Evolutionary conservation across 2,113 vertebrate genomes (phyloP).

Genomic region (Jaculus jaculus): DNA sequence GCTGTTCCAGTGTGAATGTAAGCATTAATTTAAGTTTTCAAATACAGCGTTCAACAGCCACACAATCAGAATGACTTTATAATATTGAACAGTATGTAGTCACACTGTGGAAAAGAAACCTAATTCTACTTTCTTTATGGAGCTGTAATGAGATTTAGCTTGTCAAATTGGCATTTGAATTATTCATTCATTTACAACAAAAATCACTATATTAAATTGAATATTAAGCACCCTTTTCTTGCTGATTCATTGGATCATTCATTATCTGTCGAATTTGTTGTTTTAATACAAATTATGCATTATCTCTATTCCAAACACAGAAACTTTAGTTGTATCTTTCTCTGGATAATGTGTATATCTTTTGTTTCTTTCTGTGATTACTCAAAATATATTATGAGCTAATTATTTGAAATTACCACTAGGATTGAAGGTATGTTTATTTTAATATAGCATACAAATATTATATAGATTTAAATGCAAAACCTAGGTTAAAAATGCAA

Average conservation of each 20-base stretch:
- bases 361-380: background rate
- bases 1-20: background rate
- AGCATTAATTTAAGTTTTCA: conserved; percentile 45
- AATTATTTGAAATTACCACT: background rate
- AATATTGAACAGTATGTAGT: background rate
- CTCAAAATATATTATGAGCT: background rate
- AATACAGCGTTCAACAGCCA: background rate
- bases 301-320: background rate
- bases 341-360: background rate
- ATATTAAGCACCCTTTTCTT: background rate
- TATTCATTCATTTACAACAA: conserved; percentile 7
- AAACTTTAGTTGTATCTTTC: background rate
- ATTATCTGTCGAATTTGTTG: background rate
- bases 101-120: conserved; percentile 15
- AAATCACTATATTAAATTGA: conserved; percentile 16
- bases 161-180: conserved; percentile 14
- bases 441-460: background rate
- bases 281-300: background rate
- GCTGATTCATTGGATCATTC: background rate
- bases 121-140: conserved; percentile 23
- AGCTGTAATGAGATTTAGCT: conserved; percentile 41
- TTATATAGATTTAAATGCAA: background rate
- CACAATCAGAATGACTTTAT: background rate
- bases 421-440: background rate
- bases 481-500: background rate